These are phyloP conservation scores for Sinelater perroti DNA, from an alignment of 2,888 invertebrate genomes.

Conservation along the genomic window DNA sequence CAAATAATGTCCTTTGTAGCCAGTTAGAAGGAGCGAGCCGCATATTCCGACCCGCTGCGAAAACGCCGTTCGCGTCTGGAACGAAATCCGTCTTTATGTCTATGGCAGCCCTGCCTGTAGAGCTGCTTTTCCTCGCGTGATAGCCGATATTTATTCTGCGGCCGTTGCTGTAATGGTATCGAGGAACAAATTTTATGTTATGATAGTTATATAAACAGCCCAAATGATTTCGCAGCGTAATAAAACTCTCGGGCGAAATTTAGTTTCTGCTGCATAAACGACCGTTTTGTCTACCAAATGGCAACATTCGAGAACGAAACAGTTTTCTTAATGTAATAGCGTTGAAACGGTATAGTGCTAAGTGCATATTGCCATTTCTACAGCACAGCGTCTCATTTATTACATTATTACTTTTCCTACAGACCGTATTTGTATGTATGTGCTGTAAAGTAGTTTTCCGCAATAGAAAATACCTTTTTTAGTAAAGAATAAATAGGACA, in stretches of 20 bases:
- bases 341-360: background rate
- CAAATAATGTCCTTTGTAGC: too few species aligned
- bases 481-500: too few species aligned
- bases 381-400: too few species aligned
- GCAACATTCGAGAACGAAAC: background rate
- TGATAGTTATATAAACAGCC: conserved; percentile 5
- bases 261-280: background rate
- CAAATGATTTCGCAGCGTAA: conserved; percentile 4
- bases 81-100: background rate
- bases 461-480: too few species aligned
- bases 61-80: too few species aligned
- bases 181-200: conserved; percentile 9
- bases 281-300: background rate
- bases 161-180: conserved; percentile 3
- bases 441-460: too few species aligned
- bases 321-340: conserved; percentile 10
- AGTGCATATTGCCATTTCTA: conserved; percentile 13
- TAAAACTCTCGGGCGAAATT: conserved; percentile 4
- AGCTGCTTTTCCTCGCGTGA: background rate
- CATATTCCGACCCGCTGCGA: too few species aligned
- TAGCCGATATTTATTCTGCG: background rate
- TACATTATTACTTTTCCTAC: too few species aligned
- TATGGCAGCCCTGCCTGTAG: background rate
- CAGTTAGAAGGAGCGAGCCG: too few species aligned
- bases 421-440: too few species aligned